Evolutionary conservation across 2,113 vertebrate species (phyloP).

Genomic region (Rhinichthys klamathensis): DNA sequence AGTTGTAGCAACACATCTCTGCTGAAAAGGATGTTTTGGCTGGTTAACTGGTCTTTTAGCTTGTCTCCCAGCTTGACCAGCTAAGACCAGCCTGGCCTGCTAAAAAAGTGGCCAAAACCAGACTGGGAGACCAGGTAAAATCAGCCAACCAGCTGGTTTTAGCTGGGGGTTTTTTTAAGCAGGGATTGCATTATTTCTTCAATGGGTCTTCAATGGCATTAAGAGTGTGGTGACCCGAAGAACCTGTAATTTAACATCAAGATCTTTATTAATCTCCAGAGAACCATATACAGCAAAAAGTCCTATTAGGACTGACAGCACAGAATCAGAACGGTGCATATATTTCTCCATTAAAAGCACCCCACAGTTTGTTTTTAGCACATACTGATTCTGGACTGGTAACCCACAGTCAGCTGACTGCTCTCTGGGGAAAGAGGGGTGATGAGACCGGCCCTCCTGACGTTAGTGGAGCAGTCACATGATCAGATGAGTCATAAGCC

Average conservation of each 20-base stretch:
- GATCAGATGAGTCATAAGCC: slow-evolving; percentile 35
- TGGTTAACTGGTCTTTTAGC: too few relatives aligned
- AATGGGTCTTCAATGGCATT: too few relatives aligned
- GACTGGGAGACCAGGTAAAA: too few relatives aligned
- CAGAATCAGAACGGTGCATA: background rate
- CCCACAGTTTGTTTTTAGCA: background rate
- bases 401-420: slow-evolving; percentile 36
- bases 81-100: too few relatives aligned
- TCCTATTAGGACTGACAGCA: background rate
- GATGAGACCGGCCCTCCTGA: slow-evolving; percentile 56
- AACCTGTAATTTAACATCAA: background rate
- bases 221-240: background rate
- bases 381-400: slow-evolving; percentile 19
- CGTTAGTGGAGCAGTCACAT: slow-evolving; percentile 44
- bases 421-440: slow-evolving; percentile 21
- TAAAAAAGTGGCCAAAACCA: too few relatives aligned
- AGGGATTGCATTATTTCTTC: too few relatives aligned
- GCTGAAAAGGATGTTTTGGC: too few relatives aligned
- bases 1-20: too few relatives aligned
- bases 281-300: background rate
- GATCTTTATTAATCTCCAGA: background rate
- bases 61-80: too few relatives aligned
- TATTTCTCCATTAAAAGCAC: background rate
- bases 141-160: too few relatives aligned
- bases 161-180: too few relatives aligned